Conservation (phyloP, 2,797 vertebrate genomes). For the Galago senegalensis region DNA sequence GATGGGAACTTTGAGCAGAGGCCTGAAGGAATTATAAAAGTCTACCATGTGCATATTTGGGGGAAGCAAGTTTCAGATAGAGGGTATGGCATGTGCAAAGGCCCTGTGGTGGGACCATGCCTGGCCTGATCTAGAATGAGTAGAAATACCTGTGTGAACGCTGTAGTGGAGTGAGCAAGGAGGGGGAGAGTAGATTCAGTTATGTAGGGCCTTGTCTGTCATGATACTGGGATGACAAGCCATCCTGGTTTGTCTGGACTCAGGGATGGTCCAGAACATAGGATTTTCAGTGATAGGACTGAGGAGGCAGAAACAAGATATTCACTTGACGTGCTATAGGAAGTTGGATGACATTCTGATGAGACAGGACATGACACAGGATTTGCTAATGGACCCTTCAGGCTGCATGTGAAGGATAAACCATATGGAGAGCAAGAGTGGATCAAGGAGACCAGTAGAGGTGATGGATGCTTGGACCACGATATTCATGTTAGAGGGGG, state of each 20-base stretch:
- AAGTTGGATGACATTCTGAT: not conserved
- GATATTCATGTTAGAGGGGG: not conserved
- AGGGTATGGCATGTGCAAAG: not conserved
- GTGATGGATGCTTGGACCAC: rapidly evolving
- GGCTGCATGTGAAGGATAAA: not conserved
- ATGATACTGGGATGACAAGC: not conserved
- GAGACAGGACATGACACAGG: not conserved
- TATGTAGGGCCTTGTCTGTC: not conserved
- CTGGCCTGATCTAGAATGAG: not conserved
- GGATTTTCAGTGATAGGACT: not conserved
- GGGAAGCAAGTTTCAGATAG: not conserved
- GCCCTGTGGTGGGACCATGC: not conserved
- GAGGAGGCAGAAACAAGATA: not conserved
- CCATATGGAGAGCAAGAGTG: too few relatives aligned
- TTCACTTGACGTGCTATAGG: not conserved
- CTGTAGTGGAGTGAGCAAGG: not conserved
- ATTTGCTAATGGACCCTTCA: not conserved
- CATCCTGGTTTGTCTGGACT: not conserved
- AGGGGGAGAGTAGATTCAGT: not conserved
- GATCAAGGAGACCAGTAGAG: not conserved
- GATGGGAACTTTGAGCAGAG: not conserved
- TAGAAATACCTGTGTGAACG: not conserved
- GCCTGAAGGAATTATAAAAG: not conserved
- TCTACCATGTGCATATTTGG: not conserved
- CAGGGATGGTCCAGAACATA: not conserved